Base-by-base conservation (phyloP, 2,888 invertebrate genomes). In the Balanococcus diminutus region DNA sequence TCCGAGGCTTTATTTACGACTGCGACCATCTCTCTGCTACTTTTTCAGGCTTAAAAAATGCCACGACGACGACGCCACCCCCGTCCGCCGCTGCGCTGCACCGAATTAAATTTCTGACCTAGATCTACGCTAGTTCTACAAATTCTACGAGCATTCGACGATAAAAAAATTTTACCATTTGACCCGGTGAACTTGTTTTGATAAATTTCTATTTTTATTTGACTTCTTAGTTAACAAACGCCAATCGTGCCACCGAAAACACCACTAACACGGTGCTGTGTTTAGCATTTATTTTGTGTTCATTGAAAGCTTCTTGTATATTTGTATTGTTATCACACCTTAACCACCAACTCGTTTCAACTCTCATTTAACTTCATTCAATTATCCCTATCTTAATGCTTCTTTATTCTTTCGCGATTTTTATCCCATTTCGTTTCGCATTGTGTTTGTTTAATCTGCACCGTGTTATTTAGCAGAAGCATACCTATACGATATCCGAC, bases 321-420 rank as follows among this genome's bases (percentile, higher is more conserved):
- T 3, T 28, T 75, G 36, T 75, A 75, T 75, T 75, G 75, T 75
- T 75, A 75, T 75, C 75, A 75, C 75, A 75, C 75, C 75, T 75
- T 75, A 75, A 75, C 75, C 75, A 36, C 75, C 32, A 75, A 75
- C 75, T 75, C 75, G 75, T 75, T 75, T 75, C 32, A 75, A 75
- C 75, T 75, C 75, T 75, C 75, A 75, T 75, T 75, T 75, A 75
- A 75, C 75, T 75, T 75, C 75, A 75, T 75, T 75, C 75, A 75
- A 75, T 75, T 75, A 75, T 75, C 75, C 75, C 75, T 75, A 25
- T 75, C 32, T 32, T 79, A 31, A 72, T 32, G 36, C 39, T 32
- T 19, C 14, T 32, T 79, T n/a, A n/a, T n/a, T 39, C 39, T 31
- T 72, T 79, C 79, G n/a, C n/a, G 32, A 32, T 36, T 39, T 79